These are phyloP conservation scores for Ondatra zibethicus DNA, from an alignment of 2,113 vertebrate genomes.

Conservation along the genomic window DNA sequence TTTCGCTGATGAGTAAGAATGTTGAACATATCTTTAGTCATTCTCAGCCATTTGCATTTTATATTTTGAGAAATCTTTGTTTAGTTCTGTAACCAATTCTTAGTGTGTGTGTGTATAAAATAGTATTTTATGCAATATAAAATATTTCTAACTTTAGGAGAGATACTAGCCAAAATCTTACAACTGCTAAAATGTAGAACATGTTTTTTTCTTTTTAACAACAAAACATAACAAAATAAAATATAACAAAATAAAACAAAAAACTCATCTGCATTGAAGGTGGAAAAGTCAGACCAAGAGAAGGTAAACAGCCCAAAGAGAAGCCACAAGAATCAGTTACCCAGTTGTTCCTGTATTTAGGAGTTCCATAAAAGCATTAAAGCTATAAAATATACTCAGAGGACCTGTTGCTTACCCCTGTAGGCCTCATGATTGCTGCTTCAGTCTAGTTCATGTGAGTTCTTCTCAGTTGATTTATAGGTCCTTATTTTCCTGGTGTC, in stretches of 20 bases:
- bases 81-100: background rate
- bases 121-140: background rate
- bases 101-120: too few species aligned
- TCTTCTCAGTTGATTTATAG: background rate
- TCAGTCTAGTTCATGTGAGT: background rate
- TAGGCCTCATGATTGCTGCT: background rate
- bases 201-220: background rate
- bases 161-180: background rate
- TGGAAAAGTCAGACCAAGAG: background rate
- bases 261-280: background rate
- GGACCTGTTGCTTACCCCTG: background rate
- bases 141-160: background rate
- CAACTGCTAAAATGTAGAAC: background rate
- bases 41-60: too few species aligned
- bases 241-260: background rate
- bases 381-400: background rate
- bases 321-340: background rate
- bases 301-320: background rate
- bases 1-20: too few species aligned
- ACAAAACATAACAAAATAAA: background rate
- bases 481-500: background rate
- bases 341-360: background rate
- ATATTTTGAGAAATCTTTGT: background rate
- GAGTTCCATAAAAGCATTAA: background rate
- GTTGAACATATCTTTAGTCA: too few species aligned